These are phyloP conservation scores for Doris montereyensis DNA, from an alignment of 2,888 invertebrate genomes.

Conservation along the genomic window DNA sequence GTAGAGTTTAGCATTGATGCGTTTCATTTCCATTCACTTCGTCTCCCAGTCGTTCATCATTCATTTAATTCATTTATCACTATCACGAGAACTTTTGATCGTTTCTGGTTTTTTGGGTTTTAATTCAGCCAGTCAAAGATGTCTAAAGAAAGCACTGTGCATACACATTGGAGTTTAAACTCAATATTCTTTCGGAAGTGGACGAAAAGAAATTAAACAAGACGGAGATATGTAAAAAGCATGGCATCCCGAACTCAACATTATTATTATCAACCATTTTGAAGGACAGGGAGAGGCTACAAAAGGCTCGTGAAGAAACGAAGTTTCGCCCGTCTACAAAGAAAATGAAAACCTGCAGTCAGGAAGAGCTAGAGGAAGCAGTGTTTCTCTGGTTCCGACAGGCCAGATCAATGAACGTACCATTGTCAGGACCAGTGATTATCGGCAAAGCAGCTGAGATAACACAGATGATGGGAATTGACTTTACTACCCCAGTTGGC, in stretches of 20 bases:
- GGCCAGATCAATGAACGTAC: conserved; percentile 1
- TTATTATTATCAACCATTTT: neutral
- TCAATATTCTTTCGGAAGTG: neutral
- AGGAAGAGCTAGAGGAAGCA: conserved; percentile 12
- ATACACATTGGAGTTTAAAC: neutral
- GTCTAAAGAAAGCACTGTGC: no score
- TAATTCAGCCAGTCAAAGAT: no score
- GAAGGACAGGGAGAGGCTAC: no score
- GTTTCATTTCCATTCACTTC: no score
- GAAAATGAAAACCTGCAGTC: neutral
- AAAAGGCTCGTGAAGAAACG: neutral
- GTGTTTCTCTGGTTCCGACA: conserved; percentile 20
- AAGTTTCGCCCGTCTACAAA: neutral
- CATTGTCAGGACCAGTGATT: conserved; percentile 37
- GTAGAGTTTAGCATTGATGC: no score
- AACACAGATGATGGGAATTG: conserved; percentile 31
- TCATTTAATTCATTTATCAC: no score
- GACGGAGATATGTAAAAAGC: neutral
- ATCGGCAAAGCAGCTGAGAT: conserved; percentile 41
- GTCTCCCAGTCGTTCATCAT: no score
- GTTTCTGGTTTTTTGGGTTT: no score
- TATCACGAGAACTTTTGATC: no score
- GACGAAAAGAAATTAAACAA: neutral
- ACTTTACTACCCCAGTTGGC: conserved; percentile 43
- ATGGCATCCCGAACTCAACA: neutral